Base-by-base conservation (phyloP, 2,797 vertebrate genomes). In the Enteromius paludinosus region DNA sequence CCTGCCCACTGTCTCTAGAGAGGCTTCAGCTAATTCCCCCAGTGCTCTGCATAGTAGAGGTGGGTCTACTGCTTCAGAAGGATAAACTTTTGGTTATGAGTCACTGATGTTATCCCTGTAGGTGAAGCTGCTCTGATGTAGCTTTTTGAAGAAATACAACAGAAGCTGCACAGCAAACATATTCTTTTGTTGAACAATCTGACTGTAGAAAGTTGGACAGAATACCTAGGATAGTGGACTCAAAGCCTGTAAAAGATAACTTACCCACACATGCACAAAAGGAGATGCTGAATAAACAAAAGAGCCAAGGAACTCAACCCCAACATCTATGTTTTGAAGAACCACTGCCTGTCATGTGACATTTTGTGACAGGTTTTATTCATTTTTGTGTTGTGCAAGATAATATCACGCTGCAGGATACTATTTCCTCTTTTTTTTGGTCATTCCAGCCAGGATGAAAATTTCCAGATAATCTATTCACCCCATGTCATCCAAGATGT, bases 11-110 rank as follows among this genome's bases (percentile, higher is more conserved):
- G 70, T 83, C 73, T 86, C 78, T 45, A 54, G 79, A 86, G 78
- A 82, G 61, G 18, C 72, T 80, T 18, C 73, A 41, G 20, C 18
- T 30, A 65, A 59, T 35, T 73, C 5, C 18, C 73, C 18, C 25
- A 61, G 38, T 52, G 83, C 89, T 64, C 88, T 89, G 91, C 90
- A 90, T 91, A 49, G 17, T 8, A 65, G 43, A 74, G 33, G 33
- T 59, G 14, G 33, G n/a, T 25, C 33, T 74, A 56, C 33, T 38
- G 17, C 52, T 74, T 56, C 17, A 38, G 52, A 2, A 38, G n/a
- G 14, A 74, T 59, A 18, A 25, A 17, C 52, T 59, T 74, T 59
- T 59, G 56, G 23, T 41, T 62, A 45, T 5, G 17, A 62, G 9
- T 61, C 41, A 59, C 8, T 61, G 23, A 62, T 7, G 15, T 43